phyloP scores from a whole-genome alignment of 2,888 invertebrate species.

The Thumatha senex region DNA sequence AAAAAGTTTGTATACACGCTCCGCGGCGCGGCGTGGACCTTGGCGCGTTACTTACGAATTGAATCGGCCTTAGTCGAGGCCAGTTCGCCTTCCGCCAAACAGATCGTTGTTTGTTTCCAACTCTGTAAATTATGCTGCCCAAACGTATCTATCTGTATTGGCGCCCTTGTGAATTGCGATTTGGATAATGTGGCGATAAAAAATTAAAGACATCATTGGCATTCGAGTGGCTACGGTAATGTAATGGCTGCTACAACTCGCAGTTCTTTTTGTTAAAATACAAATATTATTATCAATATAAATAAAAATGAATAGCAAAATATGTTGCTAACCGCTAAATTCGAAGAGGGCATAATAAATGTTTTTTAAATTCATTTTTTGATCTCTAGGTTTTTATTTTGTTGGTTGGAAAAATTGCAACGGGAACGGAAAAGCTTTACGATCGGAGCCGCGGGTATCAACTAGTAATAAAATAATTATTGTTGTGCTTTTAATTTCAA shows the following conservation, averaged over 20 bases:
- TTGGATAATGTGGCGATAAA: slow-evolving; percentile 6
- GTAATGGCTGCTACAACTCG: neutral
- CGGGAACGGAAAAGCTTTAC: too few species aligned
- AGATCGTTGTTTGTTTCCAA: slow-evolving; percentile 30
- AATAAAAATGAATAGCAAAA: too few species aligned
- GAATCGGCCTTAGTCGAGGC: slow-evolving; percentile 61
- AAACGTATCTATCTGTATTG: slow-evolving; percentile 5
- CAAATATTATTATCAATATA: neutral
- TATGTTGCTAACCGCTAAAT: too few species aligned
- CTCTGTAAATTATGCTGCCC: slow-evolving; percentile 32
- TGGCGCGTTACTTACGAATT: slow-evolving; percentile 66
- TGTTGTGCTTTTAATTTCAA: neutral
- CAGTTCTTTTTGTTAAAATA: neutral
- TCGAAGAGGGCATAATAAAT: too few species aligned
- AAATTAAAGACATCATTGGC: neutral
- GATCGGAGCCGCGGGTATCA: too few species aligned
- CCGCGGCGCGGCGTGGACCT: slow-evolving; percentile 49
- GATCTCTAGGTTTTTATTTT: too few species aligned
- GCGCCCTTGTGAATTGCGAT: neutral
- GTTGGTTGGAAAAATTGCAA: too few species aligned
- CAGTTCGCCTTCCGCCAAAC: slow-evolving; percentile 52
- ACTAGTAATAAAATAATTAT: neutral
- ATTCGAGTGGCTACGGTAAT: neutral
- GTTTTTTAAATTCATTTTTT: too few species aligned
- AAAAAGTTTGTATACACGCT: slow-evolving; percentile 52